Percentiles rank a stretch among this genome's conserved stretches.
Conservation (phyloP, 1,140 invertebrate species). For the Caerostris extrusa region DNA sequence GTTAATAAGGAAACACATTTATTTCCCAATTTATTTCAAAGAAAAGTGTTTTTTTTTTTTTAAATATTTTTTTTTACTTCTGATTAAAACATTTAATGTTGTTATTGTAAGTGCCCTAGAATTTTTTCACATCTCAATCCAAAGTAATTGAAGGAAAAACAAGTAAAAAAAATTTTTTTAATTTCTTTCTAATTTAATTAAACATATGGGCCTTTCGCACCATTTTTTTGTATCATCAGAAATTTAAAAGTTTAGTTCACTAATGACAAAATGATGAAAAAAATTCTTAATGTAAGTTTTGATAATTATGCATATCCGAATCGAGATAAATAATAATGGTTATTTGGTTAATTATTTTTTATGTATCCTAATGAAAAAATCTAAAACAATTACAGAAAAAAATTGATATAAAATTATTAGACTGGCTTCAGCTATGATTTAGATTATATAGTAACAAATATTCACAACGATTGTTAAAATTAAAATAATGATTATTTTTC, state of each 20-base stretch:
- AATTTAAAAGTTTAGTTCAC: slow-evolving; percentile 19
- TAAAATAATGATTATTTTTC: too few species aligned
- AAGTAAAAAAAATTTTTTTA: background rate
- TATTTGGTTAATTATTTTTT: background rate
- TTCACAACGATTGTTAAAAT: too few species aligned
- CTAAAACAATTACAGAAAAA: too few species aligned
- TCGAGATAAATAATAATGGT: background rate
- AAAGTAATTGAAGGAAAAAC: slow-evolving; percentile 45
- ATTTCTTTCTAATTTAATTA: slow-evolving; percentile 51
- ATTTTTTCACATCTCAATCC: slow-evolving; percentile 34
- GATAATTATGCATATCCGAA: background rate
- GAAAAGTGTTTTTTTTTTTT: background rate
- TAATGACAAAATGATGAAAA: slow-evolving; percentile 5
- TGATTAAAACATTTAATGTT: slow-evolving; percentile 53
- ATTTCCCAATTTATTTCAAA: slow-evolving; percentile 14
- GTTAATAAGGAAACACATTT: slow-evolving; percentile 38
- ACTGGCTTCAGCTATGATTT: too few species aligned
- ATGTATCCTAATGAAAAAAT: too few species aligned
- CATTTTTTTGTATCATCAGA: background rate
- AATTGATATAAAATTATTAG: too few species aligned
- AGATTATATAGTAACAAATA: too few species aligned
- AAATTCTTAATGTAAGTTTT: background rate
- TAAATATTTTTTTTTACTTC: slow-evolving; percentile 30
- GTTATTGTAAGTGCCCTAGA: slow-evolving; percentile 22
- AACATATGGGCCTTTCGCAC: slow-evolving; percentile 33